A percentile compares a stretch with the other conserved stretches of the same genome.
Evolutionary conservation across 2,113 vertebrate species (phyloP).

Genomic region (Oplegnathus fasciatus): DNA sequence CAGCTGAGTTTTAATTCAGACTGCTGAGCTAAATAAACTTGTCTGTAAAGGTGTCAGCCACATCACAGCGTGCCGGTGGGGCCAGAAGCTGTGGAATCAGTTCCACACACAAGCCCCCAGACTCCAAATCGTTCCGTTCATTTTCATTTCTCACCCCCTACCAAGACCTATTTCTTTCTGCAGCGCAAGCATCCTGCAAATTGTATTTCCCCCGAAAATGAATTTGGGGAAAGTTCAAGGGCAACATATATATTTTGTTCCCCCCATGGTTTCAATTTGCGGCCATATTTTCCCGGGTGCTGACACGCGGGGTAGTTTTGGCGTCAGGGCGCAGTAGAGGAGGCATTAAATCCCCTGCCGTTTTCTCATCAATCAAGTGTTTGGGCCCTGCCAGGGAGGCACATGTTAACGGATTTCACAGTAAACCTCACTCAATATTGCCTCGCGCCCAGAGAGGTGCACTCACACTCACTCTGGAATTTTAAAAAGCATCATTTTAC

Average conservation of each 20-base stretch:
- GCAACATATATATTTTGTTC: constrained; percentile 35
- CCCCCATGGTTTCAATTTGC: constrained; percentile 63
- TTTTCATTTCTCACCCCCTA: constrained; percentile 58
- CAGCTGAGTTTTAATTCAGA: constrained; percentile 58
- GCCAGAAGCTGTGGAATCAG: constrained; percentile 46
- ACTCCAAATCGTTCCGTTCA: constrained; percentile 43
- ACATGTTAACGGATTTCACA: constrained; percentile 59
- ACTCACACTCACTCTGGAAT: not conserved
- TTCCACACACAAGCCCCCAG: constrained; percentile 52
- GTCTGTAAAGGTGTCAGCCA: constrained; percentile 47
- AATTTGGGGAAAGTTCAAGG: constrained; percentile 69
- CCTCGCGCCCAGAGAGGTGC: not conserved
- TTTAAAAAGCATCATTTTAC: constrained; percentile 3
- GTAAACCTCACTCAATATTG: constrained; percentile 48
- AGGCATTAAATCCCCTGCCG: constrained; percentile 61
- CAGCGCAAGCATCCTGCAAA: constrained; percentile 69
- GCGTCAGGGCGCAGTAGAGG: constrained; percentile 37
- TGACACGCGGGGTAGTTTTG: constrained; percentile 26
- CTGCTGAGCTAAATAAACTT: constrained; percentile 62
- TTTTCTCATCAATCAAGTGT: constrained; percentile 74
- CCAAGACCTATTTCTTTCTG: constrained; percentile 66
- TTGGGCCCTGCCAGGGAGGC: constrained; percentile 56
- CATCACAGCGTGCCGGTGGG: constrained; percentile 19
- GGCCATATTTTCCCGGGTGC: constrained; percentile 46
- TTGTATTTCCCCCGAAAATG: constrained; percentile 58